Base-by-base conservation (phyloP, 2,888 invertebrate genomes). In the Pherbina coryleti region DNA sequence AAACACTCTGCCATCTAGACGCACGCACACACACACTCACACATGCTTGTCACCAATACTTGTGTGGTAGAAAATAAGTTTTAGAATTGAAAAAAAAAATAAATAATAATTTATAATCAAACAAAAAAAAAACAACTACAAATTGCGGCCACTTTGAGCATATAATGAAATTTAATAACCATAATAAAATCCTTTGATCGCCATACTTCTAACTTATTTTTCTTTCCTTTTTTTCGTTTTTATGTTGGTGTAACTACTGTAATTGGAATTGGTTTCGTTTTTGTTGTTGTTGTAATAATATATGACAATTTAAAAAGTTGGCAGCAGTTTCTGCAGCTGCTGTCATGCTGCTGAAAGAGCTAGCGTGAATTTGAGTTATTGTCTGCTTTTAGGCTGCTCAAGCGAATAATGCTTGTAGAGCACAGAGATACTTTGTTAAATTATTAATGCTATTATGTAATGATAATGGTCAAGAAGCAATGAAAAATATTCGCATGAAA, bases 91-190 rank as follows among this genome's bases (percentile, higher is more conserved):
- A 51, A 37, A 64, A 71, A 62, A 14, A 57, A 11, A 19, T n/a
- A 55, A 7, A 49, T 22, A 22, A 62, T 57, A 34, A 25, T 3
- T 60, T 44, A 49, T 11, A 49, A 25, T 31, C 31, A 11, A n/a
- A n/a, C 64, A 51, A 37, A 64, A 76, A 70, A 19, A 57, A 0
- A 51, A 44, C 3, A 19, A 34, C n/a, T 44, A 34, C 62, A 74
- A 74, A 77, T 77, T 71, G 77, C 77, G 64, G 62, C 25, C 72
- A 77, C 60, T 72, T 66, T 72, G 72, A 55, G 72, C 44, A 66
- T 72, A 73, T 77, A 77, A 77, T 77, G 72, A 57, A 77, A 77
- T 77, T 77, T 77, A 74, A 74, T 74, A 74, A 74, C 64, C 51
- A 64, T 64, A 49, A 74, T 74, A 74, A 72, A 49, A 70, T 22